Percentiles rank a stretch among this genome's conserved stretches.
Conservation (phyloP, 1,140 invertebrate genomes). For the Andrena cerasifolii region DNA sequence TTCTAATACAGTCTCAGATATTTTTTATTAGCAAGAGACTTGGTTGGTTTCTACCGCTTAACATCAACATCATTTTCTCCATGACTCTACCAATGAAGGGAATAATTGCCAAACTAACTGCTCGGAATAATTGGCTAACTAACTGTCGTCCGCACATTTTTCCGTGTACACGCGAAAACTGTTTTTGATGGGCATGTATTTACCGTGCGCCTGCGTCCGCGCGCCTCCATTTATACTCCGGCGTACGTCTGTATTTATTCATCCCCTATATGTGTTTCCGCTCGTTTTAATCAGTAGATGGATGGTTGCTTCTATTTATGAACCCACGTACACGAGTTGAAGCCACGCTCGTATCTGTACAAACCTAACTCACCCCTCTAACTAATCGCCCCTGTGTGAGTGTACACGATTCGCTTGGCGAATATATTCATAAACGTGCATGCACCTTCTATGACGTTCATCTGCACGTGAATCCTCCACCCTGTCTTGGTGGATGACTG, state of each 20-base stretch:
- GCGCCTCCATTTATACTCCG: neutral
- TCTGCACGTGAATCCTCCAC: slow-evolving; percentile 17
- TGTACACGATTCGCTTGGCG: slow-evolving; percentile 10
- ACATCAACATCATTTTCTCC: neutral
- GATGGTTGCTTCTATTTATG: slow-evolving; percentile 49
- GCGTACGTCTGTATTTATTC: slow-evolving; percentile 22
- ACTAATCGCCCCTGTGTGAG: neutral
- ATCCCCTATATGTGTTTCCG: slow-evolving; percentile 28
- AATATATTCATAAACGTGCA: slow-evolving; percentile 28
- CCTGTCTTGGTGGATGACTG: slow-evolving; percentile 21
- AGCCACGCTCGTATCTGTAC: neutral
- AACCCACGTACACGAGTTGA: neutral
- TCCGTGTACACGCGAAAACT: slow-evolving; percentile 1
- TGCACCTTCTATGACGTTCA: slow-evolving; percentile 17
- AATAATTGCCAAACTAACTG: slow-evolving; percentile 3
- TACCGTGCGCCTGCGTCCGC: neutral
- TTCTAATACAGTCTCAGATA: neutral
- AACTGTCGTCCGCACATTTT: slow-evolving; percentile 31
- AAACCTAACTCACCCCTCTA: neutral
- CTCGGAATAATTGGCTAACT: slow-evolving; percentile 6
- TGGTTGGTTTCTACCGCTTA: too few species aligned
- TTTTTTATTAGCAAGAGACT: too few species aligned
- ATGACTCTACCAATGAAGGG: neutral
- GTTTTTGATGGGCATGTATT: slow-evolving; percentile 30
- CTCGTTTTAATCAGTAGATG: slow-evolving; percentile 48